phyloP scores from a whole-genome alignment of 2,888 invertebrate species.

The Calameuta filiformis region DNA sequence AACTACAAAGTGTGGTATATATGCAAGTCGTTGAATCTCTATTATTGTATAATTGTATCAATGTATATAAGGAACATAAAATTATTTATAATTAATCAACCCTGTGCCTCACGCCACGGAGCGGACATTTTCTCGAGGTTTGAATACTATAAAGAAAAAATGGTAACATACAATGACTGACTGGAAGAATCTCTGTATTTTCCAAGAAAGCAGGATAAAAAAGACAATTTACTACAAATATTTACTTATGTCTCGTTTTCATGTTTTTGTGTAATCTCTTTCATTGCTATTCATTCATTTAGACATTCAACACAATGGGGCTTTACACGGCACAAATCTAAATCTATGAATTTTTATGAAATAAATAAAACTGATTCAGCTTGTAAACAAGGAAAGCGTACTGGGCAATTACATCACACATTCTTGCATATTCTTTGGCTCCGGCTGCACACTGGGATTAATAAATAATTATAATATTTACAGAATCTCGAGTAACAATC shows the following conservation, averaged over 20 bases:
- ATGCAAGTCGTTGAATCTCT: background rate
- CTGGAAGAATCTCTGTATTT: background rate
- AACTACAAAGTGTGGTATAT: background rate
- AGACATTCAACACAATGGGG: background rate
- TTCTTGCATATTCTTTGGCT: background rate
- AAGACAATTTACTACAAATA: background rate
- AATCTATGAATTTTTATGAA: background rate
- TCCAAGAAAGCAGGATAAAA: background rate
- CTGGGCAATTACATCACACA: background rate
- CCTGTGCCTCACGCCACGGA: background rate
- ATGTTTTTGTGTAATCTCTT: background rate
- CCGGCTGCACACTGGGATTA: background rate
- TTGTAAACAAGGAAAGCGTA: background rate
- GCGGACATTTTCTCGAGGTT: background rate
- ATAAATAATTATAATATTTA: background rate
- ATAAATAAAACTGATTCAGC: background rate
- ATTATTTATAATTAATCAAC: background rate
- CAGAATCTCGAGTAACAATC: background rate
- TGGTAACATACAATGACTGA: background rate
- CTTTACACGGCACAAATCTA: background rate
- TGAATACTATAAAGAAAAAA: background rate
- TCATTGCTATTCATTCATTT: background rate
- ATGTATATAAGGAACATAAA: background rate
- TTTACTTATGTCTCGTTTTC: no score
- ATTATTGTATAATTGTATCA: background rate